These are phyloP conservation scores for Hylaea fasciaria DNA, from an alignment of 2,888 invertebrate species.

Conservation along the genomic window DNA sequence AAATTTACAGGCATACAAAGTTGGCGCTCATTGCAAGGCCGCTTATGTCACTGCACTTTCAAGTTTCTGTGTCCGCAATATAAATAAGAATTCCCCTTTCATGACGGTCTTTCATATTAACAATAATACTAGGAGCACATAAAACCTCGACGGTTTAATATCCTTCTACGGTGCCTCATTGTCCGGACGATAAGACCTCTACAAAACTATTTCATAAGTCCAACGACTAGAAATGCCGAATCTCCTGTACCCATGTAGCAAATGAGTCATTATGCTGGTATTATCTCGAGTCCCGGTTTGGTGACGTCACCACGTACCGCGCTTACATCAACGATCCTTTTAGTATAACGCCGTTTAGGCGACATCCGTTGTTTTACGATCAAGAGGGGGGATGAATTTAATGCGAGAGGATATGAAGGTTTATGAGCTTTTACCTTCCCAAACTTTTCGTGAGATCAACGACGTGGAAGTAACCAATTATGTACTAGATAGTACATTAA, in stretches of 20 bases:
- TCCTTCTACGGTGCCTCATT: no score
- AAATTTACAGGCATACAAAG: no score
- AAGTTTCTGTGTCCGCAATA: no score
- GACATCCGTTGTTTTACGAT: slow-evolving; percentile 24
- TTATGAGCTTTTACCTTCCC: slow-evolving; percentile 18
- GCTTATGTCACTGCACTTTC: no score
- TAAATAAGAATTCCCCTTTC: no score
- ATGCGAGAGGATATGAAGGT: slow-evolving; percentile 10
- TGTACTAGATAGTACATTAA: background rate
- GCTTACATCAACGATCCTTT: slow-evolving; percentile 26
- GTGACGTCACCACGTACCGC: slow-evolving; percentile 22
- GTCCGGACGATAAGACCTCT: no score
- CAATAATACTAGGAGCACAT: no score
- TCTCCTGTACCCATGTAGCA: slow-evolving; percentile 3
- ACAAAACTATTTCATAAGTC: no score
- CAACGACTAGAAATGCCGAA: background rate
- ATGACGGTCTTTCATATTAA: no score
- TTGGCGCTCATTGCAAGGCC: no score
- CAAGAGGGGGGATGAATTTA: slow-evolving; percentile 8
- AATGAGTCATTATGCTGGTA: slow-evolving; percentile 29
- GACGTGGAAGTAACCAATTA: background rate
- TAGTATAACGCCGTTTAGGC: slow-evolving; percentile 20
- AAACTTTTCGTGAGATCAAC: slow-evolving; percentile 10
- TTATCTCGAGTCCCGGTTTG: slow-evolving; percentile 16
- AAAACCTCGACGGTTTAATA: no score